These are phyloP conservation scores for Petrocephalus zakoni DNA, from an alignment of 2,113 vertebrate species.

Conservation along the genomic window DNA sequence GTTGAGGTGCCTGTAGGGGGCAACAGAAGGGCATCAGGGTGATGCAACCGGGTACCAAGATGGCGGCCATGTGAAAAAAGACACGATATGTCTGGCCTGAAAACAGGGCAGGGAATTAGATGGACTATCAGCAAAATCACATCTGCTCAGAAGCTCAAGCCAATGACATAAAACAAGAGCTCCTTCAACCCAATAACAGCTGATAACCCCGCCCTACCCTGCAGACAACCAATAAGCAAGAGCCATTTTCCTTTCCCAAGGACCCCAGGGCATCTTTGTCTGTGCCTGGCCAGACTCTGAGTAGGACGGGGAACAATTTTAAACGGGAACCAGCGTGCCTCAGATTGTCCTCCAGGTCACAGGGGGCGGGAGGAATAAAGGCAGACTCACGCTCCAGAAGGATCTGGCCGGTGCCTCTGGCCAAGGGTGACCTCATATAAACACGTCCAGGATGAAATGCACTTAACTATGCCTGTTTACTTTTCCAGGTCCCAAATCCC, in stretches of 20 bases:
- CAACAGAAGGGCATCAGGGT: neutral
- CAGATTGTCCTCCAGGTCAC: neutral
- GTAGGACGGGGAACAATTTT: neutral
- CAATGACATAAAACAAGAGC: neutral
- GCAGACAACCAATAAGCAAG: neutral
- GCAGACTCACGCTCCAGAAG: neutral
- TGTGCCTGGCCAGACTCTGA: neutral
- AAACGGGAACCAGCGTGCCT: neutral
- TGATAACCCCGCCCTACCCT: neutral
- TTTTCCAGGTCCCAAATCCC: slow-evolving; percentile 9
- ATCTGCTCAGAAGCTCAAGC: neutral
- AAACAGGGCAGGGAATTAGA: neutral
- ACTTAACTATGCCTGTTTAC: slow-evolving; percentile 11
- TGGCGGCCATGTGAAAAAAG: neutral
- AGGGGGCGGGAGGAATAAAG: neutral
- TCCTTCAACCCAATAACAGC: neutral
- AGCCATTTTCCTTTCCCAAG: neutral
- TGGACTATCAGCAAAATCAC: neutral
- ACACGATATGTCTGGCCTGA: neutral
- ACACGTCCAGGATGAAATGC: slow-evolving; percentile 9
- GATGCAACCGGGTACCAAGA: neutral
- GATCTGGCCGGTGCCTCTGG: neutral
- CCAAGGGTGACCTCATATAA: slow-evolving; percentile 22
- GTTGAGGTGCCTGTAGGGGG: slow-evolving; percentile 83
- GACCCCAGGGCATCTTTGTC: neutral